These are phyloP conservation scores for Listronotus bonariensis DNA, from an alignment of 1,140 invertebrate genomes.

Conservation along the genomic window DNA sequence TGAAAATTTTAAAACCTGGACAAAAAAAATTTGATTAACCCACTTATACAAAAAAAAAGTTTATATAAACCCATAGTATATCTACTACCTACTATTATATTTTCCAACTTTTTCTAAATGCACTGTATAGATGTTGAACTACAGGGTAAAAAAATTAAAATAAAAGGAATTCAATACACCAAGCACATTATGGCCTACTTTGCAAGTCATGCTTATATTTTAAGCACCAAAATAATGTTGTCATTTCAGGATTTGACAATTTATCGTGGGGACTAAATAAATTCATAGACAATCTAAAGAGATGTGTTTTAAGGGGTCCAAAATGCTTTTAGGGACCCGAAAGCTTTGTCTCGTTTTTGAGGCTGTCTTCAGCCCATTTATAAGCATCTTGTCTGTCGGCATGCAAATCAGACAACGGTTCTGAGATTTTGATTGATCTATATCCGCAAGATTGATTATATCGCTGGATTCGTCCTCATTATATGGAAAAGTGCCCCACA, in stretches of 20 bases:
- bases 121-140: background rate
- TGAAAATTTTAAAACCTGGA: too few relatives aligned
- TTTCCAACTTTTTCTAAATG: too few relatives aligned
- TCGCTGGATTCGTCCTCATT: conserved; percentile 35
- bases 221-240: background rate
- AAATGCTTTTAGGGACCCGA: conserved; percentile 17
- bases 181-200: too few relatives aligned
- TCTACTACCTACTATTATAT: too few relatives aligned
- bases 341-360: background rate
- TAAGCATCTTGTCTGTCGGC: conserved; percentile 56
- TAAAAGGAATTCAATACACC: too few relatives aligned
- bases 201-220: too few relatives aligned
- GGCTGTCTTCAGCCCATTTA: conserved; percentile 54
- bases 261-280: conserved; percentile 1
- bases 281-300: conserved; percentile 15
- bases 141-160: background rate
- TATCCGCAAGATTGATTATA: conserved; percentile 55
- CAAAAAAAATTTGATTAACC: too few relatives aligned
- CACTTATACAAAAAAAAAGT: too few relatives aligned
- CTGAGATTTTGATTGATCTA: conserved; percentile 56
- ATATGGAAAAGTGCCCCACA: conserved; percentile 43
- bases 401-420: conserved; percentile 55
- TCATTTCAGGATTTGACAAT: background rate
- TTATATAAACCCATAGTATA: too few relatives aligned
- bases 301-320: conserved; percentile 10